Evolutionary conservation across 2,113 vertebrate genomes (phyloP), one percentile per base, ranked within the genome.

Genomic region (Catharus fuscescens): DNA sequence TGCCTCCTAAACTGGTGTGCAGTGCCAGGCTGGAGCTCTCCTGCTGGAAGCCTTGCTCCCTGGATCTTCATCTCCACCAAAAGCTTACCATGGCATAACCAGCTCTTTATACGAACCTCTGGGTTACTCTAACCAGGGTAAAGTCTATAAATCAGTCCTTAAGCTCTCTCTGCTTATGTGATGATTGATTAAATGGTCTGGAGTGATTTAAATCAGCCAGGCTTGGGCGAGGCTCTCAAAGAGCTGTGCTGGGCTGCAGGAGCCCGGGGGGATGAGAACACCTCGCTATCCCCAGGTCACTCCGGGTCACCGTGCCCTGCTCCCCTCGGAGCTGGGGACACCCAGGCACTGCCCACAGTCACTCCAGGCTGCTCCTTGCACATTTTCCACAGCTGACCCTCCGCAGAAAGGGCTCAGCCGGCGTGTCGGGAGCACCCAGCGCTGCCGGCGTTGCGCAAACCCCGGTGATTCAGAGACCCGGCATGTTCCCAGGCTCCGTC

Each of bases 341-440:
- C 11, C n/a, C 69, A 3, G 23, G 59, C n/a, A 66, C 31, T 69
- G 62, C 54, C 42, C 24, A 1, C 44, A 8, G 69, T 3, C 56
- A 8, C 53, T 26, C 38, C 47, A 54, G 53, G 82, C 61, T 93
- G 91, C 66, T 76, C 44, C 2, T 0, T 1, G 40, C 24, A 2
- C 0, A 2, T 23, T 64, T 48, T 6, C 62, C 82, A 17, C 4
- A 1, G 0, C 29, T 0, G 1, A 4, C 21, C 0, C 45, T 26
- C n/a, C 1, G 1, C 65, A 21, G 15, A 10, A 72, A 57, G 64
- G 29, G 40, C 76, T 40, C 23, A 1, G 36, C 28, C 5, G 13
- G 21, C 1, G 1, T 38, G 1, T 38, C 38, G 56, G 69, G 71
- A 88, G 25, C 72, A 54, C 31, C 45, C 83, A 24, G 71, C 1